Conservation (phyloP, 2,888 invertebrate genomes). For the Lithodes maja region DNA sequence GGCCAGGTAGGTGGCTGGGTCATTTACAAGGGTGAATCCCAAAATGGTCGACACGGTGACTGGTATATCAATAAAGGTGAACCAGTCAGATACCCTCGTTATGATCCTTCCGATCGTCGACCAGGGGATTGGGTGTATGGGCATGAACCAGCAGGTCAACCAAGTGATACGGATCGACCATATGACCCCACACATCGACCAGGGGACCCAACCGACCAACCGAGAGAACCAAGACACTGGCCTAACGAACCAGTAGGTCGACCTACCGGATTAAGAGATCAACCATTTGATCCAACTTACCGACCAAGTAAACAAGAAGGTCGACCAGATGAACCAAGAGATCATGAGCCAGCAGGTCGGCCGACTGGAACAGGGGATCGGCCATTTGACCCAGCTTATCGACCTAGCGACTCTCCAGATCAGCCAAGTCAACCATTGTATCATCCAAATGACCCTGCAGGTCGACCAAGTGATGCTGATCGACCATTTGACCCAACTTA, state of each 20-base stretch:
- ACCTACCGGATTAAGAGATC: background rate
- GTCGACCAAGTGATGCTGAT: background rate
- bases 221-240: constrained; percentile 7
- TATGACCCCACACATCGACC: background rate
- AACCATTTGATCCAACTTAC: background rate
- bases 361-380: background rate
- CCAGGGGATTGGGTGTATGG: constrained; percentile 14
- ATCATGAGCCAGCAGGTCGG: background rate
- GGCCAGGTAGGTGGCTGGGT: background rate
- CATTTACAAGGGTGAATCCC: background rate
- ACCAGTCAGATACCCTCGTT: background rate
- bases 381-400: background rate
- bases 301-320: background rate
- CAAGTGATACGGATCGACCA: constrained; percentile 17
- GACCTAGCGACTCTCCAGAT: no score
- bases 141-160: constrained; percentile 1
- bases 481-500: background rate
- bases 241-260: background rate
- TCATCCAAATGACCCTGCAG: background rate
- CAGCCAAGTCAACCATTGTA: background rate
- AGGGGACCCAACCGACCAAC: background rate
- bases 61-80: background rate
- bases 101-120: background rate
- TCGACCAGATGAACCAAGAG: background rate
- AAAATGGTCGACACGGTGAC: background rate